Conservation (phyloP, 2,888 invertebrate genomes). For the Lepidonotus clava region DNA sequence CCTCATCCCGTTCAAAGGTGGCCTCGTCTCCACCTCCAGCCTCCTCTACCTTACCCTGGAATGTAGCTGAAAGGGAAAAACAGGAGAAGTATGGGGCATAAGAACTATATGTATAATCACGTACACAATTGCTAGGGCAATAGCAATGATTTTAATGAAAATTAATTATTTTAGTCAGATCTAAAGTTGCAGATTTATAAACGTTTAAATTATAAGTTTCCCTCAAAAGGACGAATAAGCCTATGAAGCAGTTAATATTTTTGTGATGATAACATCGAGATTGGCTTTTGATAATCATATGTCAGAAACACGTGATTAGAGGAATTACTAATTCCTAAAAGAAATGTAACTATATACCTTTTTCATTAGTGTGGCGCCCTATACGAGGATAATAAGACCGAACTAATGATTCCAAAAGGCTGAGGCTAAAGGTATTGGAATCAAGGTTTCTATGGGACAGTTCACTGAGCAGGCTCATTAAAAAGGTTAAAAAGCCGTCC, state of each 20-base stretch:
- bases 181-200: neutral
- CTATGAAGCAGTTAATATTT: neutral
- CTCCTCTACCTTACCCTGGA: conserved; percentile 60
- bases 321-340: neutral
- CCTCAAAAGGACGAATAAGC: neutral
- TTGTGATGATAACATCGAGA: neutral
- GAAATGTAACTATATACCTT: neutral
- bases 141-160: neutral
- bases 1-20: conserved; percentile 62
- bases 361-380: neutral
- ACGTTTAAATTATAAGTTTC: neutral
- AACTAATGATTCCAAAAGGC: neutral
- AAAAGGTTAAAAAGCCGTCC: no score
- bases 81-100: neutral
- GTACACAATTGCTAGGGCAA: neutral
- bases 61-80: conserved; percentile 56
- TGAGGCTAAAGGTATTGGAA: neutral
- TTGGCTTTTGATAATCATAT: no score
- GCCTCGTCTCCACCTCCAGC: conserved; percentile 55
- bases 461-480: neutral
- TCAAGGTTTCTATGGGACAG: neutral
- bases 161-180: neutral
- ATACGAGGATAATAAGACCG: neutral
- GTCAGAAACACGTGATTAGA: no score
- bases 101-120: neutral